These are phyloP conservation scores for Isaurus tuberculatus DNA, from an alignment of 92 coral and sea anemone genomes.

Conservation along the genomic window DNA sequence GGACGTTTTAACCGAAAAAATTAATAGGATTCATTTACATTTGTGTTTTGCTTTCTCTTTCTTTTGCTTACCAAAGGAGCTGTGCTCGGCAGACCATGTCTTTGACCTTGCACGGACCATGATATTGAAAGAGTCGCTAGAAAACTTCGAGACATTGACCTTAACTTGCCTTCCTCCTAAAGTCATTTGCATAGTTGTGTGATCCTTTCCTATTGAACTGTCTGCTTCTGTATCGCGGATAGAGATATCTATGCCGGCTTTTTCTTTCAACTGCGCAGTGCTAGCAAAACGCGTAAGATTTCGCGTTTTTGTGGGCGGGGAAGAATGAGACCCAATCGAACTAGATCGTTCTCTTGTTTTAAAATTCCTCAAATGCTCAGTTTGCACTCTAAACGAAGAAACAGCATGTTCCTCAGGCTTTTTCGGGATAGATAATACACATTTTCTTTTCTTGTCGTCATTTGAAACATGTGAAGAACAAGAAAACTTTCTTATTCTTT, in stretches of 20 bases:
- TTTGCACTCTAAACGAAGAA: background rate
- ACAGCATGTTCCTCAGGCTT: background rate
- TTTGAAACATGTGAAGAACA: background rate
- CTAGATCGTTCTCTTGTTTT: background rate
- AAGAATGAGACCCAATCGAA: slow-evolving; percentile 12
- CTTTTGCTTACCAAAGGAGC: background rate
- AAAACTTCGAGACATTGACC: slow-evolving; percentile 76
- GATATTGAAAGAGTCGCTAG: slow-evolving; percentile 61
- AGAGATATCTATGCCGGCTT: slow-evolving; percentile 36
- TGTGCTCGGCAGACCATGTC: background rate
- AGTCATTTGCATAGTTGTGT: slow-evolving; percentile 88
- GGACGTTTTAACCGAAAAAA: no score
- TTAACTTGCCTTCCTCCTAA: slow-evolving; percentile 77
- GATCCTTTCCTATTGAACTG: slow-evolving; percentile 64
- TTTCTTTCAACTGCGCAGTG: slow-evolving; percentile 17
- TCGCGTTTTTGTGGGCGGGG: background rate
- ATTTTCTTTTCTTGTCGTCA: background rate
- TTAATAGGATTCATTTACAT: no score
- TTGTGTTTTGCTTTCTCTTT: background rate
- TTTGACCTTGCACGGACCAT: slow-evolving; percentile 64
- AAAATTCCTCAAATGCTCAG: background rate
- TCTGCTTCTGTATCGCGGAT: slow-evolving; percentile 64
- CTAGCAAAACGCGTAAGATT: background rate
- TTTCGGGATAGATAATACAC: background rate
- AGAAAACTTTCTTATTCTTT: slow-evolving; percentile 9